phyloP scores from a whole-genome alignment of 2,113 vertebrate species.

The Ursus arctos region DNA sequence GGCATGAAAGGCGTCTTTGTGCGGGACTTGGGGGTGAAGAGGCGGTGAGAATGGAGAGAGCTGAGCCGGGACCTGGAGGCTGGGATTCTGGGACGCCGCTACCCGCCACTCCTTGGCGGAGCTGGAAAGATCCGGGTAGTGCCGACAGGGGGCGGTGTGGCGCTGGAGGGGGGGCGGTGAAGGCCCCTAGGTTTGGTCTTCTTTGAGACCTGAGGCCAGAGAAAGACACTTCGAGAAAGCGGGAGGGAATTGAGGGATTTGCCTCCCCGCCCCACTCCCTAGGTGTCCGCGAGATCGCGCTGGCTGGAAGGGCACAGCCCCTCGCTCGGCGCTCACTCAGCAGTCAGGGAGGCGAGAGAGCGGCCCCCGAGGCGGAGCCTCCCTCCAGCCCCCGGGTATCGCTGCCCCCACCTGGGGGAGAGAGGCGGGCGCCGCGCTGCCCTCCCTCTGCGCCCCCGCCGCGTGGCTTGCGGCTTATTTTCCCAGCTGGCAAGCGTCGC shows the following conservation, averaged over 20 bases:
- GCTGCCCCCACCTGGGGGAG: conserved; percentile 10
- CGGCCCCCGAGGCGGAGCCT: background rate
- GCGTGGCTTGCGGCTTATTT: conserved; percentile 82
- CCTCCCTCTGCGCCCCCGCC: conserved; percentile 53
- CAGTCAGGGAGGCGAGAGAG: background rate
- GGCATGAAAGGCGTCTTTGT: conserved; percentile 77
- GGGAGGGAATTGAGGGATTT: background rate
- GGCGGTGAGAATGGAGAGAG: background rate
- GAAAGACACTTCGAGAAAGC: background rate
- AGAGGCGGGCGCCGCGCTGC: conserved; percentile 53
- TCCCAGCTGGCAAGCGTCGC: conserved; percentile 75
- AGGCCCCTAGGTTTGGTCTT: background rate
- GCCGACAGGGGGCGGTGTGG: background rate
- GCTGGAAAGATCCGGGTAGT: background rate
- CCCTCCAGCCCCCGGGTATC: background rate
- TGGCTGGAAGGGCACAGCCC: background rate
- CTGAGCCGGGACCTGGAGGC: background rate
- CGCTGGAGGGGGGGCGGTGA: background rate
- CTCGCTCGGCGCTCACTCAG: background rate
- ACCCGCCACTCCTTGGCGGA: background rate
- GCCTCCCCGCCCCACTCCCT: conserved; percentile 33
- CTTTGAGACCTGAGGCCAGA: too few species aligned
- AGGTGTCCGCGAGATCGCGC: background rate
- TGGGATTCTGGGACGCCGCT: background rate
- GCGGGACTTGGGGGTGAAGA: background rate